A percentile compares a stretch with the other conserved stretches of the same genome.
Evolutionary conservation across 1,140 invertebrate genomes (phyloP).

Genomic region (Trachymyrmex cornetzi): DNA sequence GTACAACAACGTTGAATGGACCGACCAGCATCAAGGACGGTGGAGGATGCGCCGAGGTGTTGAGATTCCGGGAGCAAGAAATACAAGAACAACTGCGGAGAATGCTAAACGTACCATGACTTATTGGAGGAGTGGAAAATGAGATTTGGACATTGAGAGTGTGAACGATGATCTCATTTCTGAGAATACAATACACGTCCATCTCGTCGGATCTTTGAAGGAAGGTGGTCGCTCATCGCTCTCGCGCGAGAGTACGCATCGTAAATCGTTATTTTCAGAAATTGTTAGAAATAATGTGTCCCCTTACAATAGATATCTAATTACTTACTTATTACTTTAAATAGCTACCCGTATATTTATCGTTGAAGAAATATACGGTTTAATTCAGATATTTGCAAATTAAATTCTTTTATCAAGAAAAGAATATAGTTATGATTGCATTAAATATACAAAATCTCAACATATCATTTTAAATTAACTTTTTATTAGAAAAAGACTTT

Average conservation of each 20-base stretch:
- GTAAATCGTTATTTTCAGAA: slow-evolving; percentile 51
- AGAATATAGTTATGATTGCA: background rate
- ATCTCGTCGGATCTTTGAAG: slow-evolving; percentile 56
- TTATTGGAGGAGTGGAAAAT: slow-evolving; percentile 76
- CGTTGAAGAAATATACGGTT: background rate
- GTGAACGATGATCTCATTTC: slow-evolving; percentile 73
- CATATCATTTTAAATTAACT: background rate
- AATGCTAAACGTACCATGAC: slow-evolving; percentile 79
- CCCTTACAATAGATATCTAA: background rate
- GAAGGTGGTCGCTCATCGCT: slow-evolving; percentile 54
- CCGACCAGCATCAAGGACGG: slow-evolving; percentile 38
- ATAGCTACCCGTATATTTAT: background rate
- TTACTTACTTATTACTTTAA: slow-evolving; percentile 22
- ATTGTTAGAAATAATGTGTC: slow-evolving; percentile 14
- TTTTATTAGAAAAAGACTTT: background rate
- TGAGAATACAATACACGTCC: slow-evolving; percentile 61
- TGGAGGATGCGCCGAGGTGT: slow-evolving; percentile 66
- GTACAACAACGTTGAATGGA: slow-evolving; percentile 63
- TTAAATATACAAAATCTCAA: background rate
- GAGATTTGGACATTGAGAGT: slow-evolving; percentile 69
- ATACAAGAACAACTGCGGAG: slow-evolving; percentile 76
- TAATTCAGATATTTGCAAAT: background rate
- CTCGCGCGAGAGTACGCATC: background rate
- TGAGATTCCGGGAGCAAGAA: slow-evolving; percentile 70
- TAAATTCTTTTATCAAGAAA: background rate